These are phyloP conservation scores for Hipposideros larvatus DNA, from an alignment of 2,797 vertebrate genomes.

Conservation along the genomic window DNA sequence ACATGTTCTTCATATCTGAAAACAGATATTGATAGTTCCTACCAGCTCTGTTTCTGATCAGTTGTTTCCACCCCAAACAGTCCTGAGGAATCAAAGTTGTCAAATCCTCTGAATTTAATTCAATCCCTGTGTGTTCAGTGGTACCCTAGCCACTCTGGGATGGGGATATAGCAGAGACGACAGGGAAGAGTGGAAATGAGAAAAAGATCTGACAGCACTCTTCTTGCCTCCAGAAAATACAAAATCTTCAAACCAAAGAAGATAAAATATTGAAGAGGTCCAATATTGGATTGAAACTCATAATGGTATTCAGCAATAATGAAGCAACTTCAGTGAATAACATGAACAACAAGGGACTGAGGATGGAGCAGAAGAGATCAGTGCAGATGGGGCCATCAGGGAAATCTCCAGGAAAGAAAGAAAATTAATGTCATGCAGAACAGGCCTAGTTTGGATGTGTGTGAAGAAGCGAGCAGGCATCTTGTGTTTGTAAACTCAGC, in stretches of 20 bases:
- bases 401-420: background rate
- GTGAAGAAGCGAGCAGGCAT: background rate
- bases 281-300: background rate
- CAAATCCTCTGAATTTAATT: slow-evolving; percentile 45
- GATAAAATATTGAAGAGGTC: background rate
- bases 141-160: background rate
- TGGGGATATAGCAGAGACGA: background rate
- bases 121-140: background rate
- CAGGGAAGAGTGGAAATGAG: background rate
- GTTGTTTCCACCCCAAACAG: background rate
- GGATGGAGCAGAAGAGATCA: background rate
- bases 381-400: background rate
- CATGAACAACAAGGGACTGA: background rate
- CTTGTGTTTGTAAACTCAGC: background rate
- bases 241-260: background rate
- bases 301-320: background rate
- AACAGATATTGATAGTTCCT: background rate
- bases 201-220: background rate
- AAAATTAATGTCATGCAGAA: background rate
- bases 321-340: background rate
- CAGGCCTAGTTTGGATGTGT: accelerated
- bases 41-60: background rate
- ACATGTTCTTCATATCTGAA: slow-evolving; percentile 32
- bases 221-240: background rate
- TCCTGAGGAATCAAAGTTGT: background rate